Evolutionary conservation across 2,113 vertebrate genomes (phyloP).

Genomic region (Haemorhous mexicanus): DNA sequence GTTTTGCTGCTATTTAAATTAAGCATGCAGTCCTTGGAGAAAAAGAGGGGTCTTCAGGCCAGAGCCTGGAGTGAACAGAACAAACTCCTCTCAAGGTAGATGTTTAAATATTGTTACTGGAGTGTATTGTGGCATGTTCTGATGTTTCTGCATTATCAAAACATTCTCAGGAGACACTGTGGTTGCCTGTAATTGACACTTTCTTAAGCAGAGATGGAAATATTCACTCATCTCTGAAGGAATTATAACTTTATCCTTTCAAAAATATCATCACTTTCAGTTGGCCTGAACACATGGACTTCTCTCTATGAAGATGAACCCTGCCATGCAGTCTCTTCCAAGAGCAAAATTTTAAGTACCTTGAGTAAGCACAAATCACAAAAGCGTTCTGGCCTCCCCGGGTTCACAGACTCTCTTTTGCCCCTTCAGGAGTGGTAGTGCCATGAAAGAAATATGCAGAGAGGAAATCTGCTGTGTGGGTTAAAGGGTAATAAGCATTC

Average conservation of each 20-base stretch:
- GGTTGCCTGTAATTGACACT: neutral
- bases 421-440: neutral
- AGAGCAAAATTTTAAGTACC: neutral
- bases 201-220: neutral
- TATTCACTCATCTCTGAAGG: neutral
- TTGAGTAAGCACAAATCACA: neutral
- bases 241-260: neutral
- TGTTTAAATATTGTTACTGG: neutral
- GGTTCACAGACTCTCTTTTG: neutral
- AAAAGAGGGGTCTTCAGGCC: neutral
- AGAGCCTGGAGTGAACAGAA: neutral
- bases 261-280: neutral
- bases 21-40: neutral
- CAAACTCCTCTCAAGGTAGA: neutral
- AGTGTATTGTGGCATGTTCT: neutral
- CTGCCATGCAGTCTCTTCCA: neutral
- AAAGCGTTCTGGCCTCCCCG: neutral
- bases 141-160: neutral
- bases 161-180: neutral
- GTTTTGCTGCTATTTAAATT: neutral
- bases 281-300: neutral
- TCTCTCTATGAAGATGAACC: neutral
- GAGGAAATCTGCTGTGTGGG: accelerated
- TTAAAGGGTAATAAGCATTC: neutral
- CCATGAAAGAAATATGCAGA: neutral